Conservation (phyloP, 2,797 vertebrate species). For the Tachyglossus aculeatus region DNA sequence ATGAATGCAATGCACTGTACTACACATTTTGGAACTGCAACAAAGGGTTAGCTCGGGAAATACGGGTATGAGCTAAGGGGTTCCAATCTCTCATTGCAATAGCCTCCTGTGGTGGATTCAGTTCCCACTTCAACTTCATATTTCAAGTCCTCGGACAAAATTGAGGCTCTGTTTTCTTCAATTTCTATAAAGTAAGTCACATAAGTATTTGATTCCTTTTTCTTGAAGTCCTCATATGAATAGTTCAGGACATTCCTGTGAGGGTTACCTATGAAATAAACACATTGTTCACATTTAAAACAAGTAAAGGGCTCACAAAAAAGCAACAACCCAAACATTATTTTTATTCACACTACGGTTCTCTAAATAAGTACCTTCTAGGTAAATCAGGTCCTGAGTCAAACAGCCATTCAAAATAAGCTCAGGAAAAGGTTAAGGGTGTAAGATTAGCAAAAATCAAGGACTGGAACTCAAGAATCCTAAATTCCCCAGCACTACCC, state of each 20-base stretch:
- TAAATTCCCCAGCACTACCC: no score
- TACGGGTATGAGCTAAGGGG: conserved; percentile 75
- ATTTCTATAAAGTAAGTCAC: conserved; percentile 61
- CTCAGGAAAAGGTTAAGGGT: no score
- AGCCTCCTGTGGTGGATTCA: conserved; percentile 50
- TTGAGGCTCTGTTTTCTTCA: conserved; percentile 22
- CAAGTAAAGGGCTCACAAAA: conserved; percentile 4
- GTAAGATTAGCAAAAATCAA: no score
- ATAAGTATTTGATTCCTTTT: conserved; percentile 49
- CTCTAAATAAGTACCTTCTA: no score
- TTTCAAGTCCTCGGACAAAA: conserved; percentile 4
- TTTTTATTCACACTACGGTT: no score
- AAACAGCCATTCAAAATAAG: no score
- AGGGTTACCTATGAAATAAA: no score
- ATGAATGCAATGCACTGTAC: neutral
- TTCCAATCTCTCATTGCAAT: conserved; percentile 68
- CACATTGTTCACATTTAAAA: no score
- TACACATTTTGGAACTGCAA: neutral
- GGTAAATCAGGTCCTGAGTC: no score
- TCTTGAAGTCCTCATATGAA: conserved; percentile 72
- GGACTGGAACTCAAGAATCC: no score
- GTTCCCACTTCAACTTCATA: conserved; percentile 64
- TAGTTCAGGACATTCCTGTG: conserved; percentile 57
- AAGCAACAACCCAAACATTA: no score
- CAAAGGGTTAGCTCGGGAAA: neutral